Evolutionary conservation across 2,797 vertebrate genomes (phyloP), one percentile per base, ranked within the genome.

Genomic region (Sebastes melanostomus): DNA sequence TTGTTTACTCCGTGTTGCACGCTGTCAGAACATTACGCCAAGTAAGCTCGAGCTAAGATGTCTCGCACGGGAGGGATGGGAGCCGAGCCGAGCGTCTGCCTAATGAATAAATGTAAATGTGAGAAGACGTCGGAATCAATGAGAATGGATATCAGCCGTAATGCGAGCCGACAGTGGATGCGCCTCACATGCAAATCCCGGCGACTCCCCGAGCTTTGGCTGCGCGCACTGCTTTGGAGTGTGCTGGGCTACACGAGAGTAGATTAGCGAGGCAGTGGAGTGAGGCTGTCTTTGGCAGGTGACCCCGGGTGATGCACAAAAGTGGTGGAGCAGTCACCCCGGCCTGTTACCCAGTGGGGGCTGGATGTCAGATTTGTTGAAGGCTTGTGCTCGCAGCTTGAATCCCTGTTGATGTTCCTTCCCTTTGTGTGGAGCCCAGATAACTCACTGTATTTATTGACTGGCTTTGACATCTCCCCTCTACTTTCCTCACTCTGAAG

Each of bases 41-140:
- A 73, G 88, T 81, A 82, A 88, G 83, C 74, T 69, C 3, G 3
- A 65, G 79, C 87, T 70, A 22, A 83, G 88, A 82, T 78, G 72
- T 77, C 75, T 74, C 18, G 59, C 66, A n/a, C 7, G 2, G 77
- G 80, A 62, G 69, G 32, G 59, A 58, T 16, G 30, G 56, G 69
- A 82, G 78, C 71, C 7, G 69, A 82, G 78, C 71, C 6, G 30
- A 69, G 54, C 69, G 52, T 82, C 80, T 71, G 75, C 76, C 80
- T 88, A 90, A 94, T 91, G 91, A 93, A 93, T 92, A 91, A 82
- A 94, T 91, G 86, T 86, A 94, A 93, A 91, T 92, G 89, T 74
- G 74, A 79, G 80, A 81, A 78, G 86, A 89, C 63, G 79, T 84
- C 72, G 34, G 75, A 88, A 90, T 89, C 92, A 87, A 89, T 89